Conservation (phyloP, 2,888 invertebrate species). For the Lasius platythorax region DNA sequence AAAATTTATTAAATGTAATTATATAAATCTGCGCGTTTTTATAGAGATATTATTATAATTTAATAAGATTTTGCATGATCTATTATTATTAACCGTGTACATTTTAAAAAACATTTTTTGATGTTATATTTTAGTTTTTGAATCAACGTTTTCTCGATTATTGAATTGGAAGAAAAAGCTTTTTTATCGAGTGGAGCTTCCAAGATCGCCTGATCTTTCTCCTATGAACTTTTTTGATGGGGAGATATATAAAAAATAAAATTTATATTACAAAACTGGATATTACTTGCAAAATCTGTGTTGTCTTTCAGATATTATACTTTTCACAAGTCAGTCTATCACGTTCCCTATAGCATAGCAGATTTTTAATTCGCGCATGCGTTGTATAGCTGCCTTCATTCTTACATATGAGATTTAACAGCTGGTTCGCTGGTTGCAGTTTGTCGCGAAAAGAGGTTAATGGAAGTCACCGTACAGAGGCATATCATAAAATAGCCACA, state of each 20-base stretch:
- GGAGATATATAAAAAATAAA: not conserved
- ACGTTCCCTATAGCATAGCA: not conserved
- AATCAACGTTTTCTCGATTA: too few species aligned
- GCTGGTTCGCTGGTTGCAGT: not conserved
- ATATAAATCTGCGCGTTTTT: too few species aligned
- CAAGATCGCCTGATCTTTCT: too few species aligned
- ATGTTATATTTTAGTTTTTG: too few species aligned
- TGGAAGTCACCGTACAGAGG: not conserved
- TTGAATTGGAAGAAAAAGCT: too few species aligned
- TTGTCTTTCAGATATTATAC: not conserved
- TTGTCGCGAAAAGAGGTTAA: constrained; percentile 17
- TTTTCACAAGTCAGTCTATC: not conserved
- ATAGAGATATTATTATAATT: too few species aligned
- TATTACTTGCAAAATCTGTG: not conserved
- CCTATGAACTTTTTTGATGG: not conserved
- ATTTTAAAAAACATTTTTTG: too few species aligned
- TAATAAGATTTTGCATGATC: too few species aligned
- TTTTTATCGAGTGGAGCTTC: too few species aligned
- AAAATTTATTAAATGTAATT: too few species aligned
- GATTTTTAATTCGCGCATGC: not conserved
- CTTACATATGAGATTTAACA: not conserved
- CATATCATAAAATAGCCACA: not conserved
- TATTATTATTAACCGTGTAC: too few species aligned
- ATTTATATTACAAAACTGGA: not conserved
- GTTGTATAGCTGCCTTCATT: not conserved